A percentile compares a stretch with the other conserved stretches of the same genome.
phyloP scores from a whole-genome alignment of 2,888 invertebrate species.

The Macrophya annulata region DNA sequence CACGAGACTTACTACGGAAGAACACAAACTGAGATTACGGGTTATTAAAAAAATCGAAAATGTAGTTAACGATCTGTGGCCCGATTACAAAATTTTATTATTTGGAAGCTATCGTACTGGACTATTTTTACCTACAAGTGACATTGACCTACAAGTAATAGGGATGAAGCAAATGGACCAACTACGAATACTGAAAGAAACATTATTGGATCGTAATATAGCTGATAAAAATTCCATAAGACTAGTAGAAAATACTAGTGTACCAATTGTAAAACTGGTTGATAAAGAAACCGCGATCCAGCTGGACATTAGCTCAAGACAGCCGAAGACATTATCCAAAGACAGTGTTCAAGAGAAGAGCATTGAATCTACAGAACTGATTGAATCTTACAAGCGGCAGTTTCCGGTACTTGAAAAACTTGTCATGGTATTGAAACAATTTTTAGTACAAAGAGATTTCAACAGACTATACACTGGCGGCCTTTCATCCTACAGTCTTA shows the following conservation, averaged over 20 bases:
- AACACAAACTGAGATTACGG: too few relatives aligned
- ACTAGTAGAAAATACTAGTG: slow-evolving; percentile 98
- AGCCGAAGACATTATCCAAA: too few relatives aligned
- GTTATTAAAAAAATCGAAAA: too few relatives aligned
- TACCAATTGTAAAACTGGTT: slow-evolving; percentile 98
- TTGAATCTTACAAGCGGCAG: slow-evolving; percentile 93
- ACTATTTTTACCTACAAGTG: slow-evolving; percentile 78
- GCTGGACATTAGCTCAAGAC: slow-evolving; percentile 99
- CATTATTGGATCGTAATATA: slow-evolving; percentile 93
- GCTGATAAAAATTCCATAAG: slow-evolving; percentile 95
- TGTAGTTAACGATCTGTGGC: too few relatives aligned
- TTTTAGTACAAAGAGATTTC: slow-evolving; percentile 97
- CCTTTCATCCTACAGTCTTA: slow-evolving; percentile 98
- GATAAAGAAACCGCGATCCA: slow-evolving; percentile 93
- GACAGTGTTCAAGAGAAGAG: too few relatives aligned
- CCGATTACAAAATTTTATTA: too few relatives aligned
- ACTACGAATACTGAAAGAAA: slow-evolving; percentile 95
- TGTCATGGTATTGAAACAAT: slow-evolving; percentile 99
- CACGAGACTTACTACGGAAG: too few relatives aligned
- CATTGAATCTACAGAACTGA: slow-evolving; percentile 96
- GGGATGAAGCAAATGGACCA: slow-evolving; percentile 96
- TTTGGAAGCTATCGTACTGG: too few relatives aligned
- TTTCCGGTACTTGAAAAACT: slow-evolving; percentile 96
- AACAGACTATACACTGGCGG: slow-evolving; percentile 99
- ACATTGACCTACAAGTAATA: slow-evolving; percentile 84